Evolutionary conservation across 2,888 invertebrate genomes (phyloP).

Genomic region (Phaonia tiefii): DNA sequence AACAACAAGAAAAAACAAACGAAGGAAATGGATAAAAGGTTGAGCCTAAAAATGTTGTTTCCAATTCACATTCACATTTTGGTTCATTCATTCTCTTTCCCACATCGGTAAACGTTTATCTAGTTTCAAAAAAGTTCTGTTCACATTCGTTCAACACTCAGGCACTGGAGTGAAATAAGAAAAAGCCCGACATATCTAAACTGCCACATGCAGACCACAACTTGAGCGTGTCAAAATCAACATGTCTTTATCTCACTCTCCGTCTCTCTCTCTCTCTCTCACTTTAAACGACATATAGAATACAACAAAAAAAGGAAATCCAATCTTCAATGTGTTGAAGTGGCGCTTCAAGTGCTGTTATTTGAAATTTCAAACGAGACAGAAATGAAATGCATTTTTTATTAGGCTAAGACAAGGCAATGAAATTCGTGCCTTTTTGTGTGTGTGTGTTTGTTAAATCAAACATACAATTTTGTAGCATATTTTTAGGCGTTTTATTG

Average conservation of each 20-base stretch:
- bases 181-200: neutral
- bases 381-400: conserved; percentile 12
- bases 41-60: conserved; percentile 37
- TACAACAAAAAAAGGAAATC: conserved; percentile 13
- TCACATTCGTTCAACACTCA: conserved; percentile 31
- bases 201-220: conserved; percentile 22
- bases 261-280: too few relatives aligned
- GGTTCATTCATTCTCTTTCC: neutral
- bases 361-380: conserved; percentile 19
- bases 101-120: conserved; percentile 27
- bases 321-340: conserved; percentile 44
- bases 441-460: neutral
- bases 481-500: too few relatives aligned
- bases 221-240: conserved; percentile 56
- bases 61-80: conserved; percentile 22
- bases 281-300: too few relatives aligned
- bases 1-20: neutral
- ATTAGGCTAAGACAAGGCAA: neutral
- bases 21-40: conserved; percentile 6
- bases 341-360: conserved; percentile 33
- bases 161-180: neutral
- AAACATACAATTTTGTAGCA: too few relatives aligned
- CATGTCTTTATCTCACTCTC: conserved; percentile 33
- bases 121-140: conserved; percentile 3
- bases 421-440: neutral